Conservation (phyloP, 2,888 invertebrate genomes). For the Notodonta dromedarius region DNA sequence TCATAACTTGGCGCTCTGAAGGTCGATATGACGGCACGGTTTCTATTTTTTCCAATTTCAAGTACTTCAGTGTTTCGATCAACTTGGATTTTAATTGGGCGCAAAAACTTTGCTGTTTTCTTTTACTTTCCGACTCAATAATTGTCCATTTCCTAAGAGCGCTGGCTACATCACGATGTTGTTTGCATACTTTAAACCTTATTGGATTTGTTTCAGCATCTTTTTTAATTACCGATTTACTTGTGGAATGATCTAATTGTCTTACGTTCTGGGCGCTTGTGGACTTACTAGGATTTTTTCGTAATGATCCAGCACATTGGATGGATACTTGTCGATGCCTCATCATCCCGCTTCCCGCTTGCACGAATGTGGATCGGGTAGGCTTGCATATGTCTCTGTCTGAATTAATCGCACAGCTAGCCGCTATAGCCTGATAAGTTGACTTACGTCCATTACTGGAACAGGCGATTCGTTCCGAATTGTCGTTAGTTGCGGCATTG, state of each 20-base stretch:
- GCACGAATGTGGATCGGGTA: conserved; percentile 41
- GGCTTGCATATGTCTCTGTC: conserved; percentile 11
- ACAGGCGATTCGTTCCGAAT: conserved; percentile 11
- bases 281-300: conserved; percentile 39
- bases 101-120: conserved; percentile 16
- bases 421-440: conserved; percentile 1
- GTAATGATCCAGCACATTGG: conserved; percentile 42
- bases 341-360: conserved; percentile 42
- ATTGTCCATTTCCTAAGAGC: conserved; percentile 48
- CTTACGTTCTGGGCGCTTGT: conserved; percentile 45
- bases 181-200: conserved; percentile 46
- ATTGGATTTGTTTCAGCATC: conserved; percentile 47
- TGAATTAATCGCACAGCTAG: conserved; percentile 14
- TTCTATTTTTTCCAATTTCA: conserved; percentile 62
- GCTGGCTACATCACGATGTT: conserved; percentile 50
- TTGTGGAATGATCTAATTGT: conserved; percentile 40
- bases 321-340: conserved; percentile 41
- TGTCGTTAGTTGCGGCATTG: conserved; percentile 9
- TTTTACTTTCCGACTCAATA: conserved; percentile 15
- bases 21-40: conserved; percentile 44
- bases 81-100: conserved; percentile 41
- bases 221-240: conserved; percentile 34
- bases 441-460: conserved; percentile 4
- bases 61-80: conserved; percentile 35
- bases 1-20: conserved; percentile 38